Conservation (phyloP, 2,113 vertebrate genomes). For the Platycercus adscitus region DNA sequence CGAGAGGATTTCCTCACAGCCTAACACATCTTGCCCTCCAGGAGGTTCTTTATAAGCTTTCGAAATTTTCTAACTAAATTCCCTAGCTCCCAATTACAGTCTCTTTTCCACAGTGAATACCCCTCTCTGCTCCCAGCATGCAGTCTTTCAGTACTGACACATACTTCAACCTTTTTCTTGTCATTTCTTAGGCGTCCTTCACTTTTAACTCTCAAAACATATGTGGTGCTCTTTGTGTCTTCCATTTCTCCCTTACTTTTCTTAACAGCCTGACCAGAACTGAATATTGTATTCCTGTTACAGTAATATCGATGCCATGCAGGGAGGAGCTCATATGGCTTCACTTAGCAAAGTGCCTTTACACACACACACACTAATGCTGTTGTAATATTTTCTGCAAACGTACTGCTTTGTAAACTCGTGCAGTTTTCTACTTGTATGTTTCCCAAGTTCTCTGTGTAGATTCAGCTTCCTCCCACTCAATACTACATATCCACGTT, state of each 20-base stretch:
- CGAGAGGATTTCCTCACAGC: constrained; percentile 29
- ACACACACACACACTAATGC: background rate
- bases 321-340: background rate
- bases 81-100: constrained; percentile 15
- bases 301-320: accelerated
- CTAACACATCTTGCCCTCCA: constrained; percentile 56
- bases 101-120: constrained; percentile 18
- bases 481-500: background rate
- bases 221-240: background rate
- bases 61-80: constrained; percentile 20
- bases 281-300: background rate
- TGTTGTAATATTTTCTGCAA: background rate
- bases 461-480: background rate
- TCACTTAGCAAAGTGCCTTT: background rate
- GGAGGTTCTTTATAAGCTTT: constrained; percentile 61
- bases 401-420: background rate
- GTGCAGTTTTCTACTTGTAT: background rate
- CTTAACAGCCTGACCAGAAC: background rate
- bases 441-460: background rate
- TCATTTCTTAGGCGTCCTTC: background rate
- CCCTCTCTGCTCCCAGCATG: background rate
- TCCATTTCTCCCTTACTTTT: background rate
- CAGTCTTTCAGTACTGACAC: background rate
- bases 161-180: background rate
- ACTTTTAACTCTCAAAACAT: background rate